These are phyloP conservation scores for Craniophora ligustri DNA, from an alignment of 2,888 invertebrate species.

Conservation along the genomic window DNA sequence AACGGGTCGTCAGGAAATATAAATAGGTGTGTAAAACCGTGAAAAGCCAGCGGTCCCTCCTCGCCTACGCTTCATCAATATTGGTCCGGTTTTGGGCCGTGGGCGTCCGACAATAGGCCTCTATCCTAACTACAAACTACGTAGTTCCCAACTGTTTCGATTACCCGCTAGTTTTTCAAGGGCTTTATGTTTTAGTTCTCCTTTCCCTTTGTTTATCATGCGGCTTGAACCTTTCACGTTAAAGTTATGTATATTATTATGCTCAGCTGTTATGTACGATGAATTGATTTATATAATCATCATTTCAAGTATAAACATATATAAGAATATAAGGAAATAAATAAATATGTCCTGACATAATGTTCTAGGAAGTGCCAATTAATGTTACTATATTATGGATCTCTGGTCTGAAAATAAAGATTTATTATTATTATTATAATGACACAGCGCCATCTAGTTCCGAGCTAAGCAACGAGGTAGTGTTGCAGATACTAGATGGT, in stretches of 20 bases:
- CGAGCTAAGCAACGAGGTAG: too few relatives aligned
- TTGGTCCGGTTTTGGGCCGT: background rate
- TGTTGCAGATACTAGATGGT: too few relatives aligned
- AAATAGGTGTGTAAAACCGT: background rate
- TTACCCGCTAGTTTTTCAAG: constrained; percentile 20
- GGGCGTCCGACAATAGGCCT: constrained; percentile 1
- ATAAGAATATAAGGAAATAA: too few relatives aligned
- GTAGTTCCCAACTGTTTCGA: constrained; percentile 2
- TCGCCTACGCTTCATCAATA: background rate
- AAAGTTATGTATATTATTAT: background rate
- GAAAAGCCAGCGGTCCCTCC: background rate
- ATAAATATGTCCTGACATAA: too few relatives aligned
- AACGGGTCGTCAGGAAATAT: too few relatives aligned
- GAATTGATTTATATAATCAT: background rate
- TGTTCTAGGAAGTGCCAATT: too few relatives aligned
- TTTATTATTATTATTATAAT: too few relatives aligned
- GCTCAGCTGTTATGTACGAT: background rate
- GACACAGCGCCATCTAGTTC: too few relatives aligned
- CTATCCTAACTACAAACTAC: constrained; percentile 21
- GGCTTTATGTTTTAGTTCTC: constrained; percentile 11
- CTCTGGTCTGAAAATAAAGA: too few relatives aligned
- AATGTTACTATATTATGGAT: too few relatives aligned
- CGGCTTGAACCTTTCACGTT: constrained; percentile 15
- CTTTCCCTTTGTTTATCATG: constrained; percentile 18
- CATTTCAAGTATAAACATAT: too few relatives aligned